phyloP scores from a whole-genome alignment of 2,113 vertebrate genomes.

The Hemicordylus capensis region DNA sequence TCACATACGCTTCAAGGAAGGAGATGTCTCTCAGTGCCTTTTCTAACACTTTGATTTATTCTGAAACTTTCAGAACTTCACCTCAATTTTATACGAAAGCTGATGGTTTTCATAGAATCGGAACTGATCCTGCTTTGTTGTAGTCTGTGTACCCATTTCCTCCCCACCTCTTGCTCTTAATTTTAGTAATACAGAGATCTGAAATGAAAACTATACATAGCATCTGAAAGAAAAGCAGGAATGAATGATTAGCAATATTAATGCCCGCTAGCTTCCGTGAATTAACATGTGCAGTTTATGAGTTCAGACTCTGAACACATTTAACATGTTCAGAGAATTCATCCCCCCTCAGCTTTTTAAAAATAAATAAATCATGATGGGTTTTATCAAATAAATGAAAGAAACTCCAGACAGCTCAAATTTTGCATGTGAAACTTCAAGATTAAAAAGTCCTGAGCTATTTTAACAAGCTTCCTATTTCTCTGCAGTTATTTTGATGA shows the following conservation, averaged over 20 bases:
- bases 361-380: neutral
- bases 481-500: constrained; percentile 20
- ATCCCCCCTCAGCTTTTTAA: constrained; percentile 29
- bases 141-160: neutral
- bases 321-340: constrained; percentile 36
- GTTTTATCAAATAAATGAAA: constrained; percentile 40
- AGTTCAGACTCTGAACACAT: constrained; percentile 17
- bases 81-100: constrained; percentile 19
- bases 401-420: constrained; percentile 9
- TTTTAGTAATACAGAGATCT: neutral
- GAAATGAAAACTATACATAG: constrained; percentile 48
- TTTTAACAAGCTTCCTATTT: neutral
- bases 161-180: neutral
- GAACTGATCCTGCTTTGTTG: constrained; percentile 11
- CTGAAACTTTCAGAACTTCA: constrained; percentile 63
- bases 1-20: neutral
- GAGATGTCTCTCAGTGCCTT: constrained; percentile 10
- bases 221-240: constrained; percentile 47
- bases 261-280: constrained; percentile 62
- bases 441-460: constrained; percentile 24
- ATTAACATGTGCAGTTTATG: constrained; percentile 54
- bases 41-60: constrained; percentile 26
- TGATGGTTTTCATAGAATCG: constrained; percentile 15
- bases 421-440: constrained; percentile 37
- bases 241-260: constrained; percentile 60